Percentiles rank a stretch among this genome's conserved stretches.
Conservation (phyloP, 2,888 invertebrate species). For the Pardosa pseudoannulata region DNA sequence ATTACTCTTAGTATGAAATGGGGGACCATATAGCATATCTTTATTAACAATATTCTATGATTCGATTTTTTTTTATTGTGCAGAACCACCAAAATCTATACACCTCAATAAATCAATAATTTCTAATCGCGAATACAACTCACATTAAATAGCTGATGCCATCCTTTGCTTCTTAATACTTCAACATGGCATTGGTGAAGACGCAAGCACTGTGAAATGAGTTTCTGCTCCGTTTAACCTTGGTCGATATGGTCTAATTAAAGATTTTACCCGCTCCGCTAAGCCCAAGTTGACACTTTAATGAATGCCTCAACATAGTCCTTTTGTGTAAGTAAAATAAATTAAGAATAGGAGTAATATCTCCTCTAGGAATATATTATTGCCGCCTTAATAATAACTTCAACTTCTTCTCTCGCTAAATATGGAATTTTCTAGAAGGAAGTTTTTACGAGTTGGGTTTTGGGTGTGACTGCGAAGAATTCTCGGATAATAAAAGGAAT, state of each 20-base stretch:
- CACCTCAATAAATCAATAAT: neutral
- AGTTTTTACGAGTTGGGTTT: too few species aligned
- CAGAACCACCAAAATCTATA: too few species aligned
- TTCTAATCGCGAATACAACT: neutral
- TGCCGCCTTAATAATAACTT: too few species aligned
- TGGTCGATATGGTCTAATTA: constrained; percentile 5
- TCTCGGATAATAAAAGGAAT: too few species aligned
- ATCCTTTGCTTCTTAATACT: neutral
- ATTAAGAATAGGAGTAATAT: neutral
- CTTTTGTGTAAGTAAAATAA: constrained; percentile 9
- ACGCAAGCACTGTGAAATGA: constrained; percentile 2
- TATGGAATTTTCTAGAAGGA: too few species aligned
- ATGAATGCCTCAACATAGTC: neutral
- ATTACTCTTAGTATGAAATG: too few species aligned
- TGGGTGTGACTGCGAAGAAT: too few species aligned
- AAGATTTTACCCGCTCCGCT: constrained; percentile 1
- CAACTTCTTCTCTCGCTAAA: too few species aligned
- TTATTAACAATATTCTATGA: too few species aligned
- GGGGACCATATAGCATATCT: too few species aligned
- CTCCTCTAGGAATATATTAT: neutral
- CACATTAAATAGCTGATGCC: neutral
- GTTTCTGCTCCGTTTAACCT: constrained; percentile 7
- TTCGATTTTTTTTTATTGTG: too few species aligned
- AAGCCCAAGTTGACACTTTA: neutral
- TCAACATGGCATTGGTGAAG: neutral